These are phyloP conservation scores for Blastomussa wellsi DNA, from an alignment of 92 coral and sea anemone genomes.

Conservation along the genomic window DNA sequence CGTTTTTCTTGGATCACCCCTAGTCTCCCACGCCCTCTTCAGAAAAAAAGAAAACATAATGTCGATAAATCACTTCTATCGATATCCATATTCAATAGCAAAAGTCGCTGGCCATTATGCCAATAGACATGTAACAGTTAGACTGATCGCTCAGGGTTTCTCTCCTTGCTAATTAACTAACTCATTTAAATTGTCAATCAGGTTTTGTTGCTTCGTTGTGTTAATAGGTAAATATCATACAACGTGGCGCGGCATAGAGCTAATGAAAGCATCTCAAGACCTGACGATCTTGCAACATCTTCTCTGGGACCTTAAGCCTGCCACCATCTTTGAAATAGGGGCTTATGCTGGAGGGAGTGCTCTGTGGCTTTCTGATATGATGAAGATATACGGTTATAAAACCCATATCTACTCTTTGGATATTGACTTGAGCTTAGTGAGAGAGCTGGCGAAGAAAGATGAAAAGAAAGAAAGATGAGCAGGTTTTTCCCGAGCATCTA, in stretches of 20 bases:
- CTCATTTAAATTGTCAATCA: no score
- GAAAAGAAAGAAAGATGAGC: background rate
- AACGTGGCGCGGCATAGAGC: background rate
- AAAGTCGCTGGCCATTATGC: no score
- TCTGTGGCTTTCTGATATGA: background rate
- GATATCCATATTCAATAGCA: no score
- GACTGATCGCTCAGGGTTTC: no score
- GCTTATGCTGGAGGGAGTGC: background rate
- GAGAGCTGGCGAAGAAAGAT: background rate
- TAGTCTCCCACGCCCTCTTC: no score
- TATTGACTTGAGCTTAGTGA: background rate
- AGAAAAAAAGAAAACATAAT: no score
- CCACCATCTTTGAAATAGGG: background rate
- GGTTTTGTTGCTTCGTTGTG: no score
- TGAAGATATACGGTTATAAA: background rate
- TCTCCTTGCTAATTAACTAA: no score
- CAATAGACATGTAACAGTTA: no score
- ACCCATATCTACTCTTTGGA: slow-evolving; percentile 1
- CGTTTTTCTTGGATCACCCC: no score
- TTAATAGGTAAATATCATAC: background rate
- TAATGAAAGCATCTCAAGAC: background rate
- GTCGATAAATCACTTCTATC: no score
- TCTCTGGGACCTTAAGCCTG: background rate
- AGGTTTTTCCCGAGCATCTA: background rate
- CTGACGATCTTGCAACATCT: background rate